Evolutionary conservation across 2,888 invertebrate species (phyloP).

Genomic region (Urechis unicinctus): DNA sequence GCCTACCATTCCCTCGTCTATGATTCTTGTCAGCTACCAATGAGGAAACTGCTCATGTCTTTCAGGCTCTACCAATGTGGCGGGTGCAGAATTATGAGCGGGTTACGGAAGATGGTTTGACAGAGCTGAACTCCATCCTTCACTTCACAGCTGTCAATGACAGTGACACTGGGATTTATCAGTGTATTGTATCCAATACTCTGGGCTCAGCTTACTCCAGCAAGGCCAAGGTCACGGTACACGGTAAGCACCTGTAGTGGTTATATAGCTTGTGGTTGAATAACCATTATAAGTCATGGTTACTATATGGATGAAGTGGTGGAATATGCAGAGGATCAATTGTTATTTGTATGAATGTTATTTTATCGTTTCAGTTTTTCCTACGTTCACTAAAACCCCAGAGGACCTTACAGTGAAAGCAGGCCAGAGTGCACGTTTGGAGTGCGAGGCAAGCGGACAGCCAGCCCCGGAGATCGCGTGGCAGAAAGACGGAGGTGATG

Average conservation of each 20-base stretch:
- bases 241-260: slow-evolving; percentile 57
- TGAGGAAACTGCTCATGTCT: no score
- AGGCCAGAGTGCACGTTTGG: slow-evolving; percentile 77
- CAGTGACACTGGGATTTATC: slow-evolving; percentile 79
- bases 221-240: slow-evolving; percentile 78
- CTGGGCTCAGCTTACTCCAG: slow-evolving; percentile 85
- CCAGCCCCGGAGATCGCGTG: slow-evolving; percentile 63
- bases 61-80: not conserved
- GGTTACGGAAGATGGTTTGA: slow-evolving; percentile 24
- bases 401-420: slow-evolving; percentile 73
- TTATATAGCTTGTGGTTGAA: not conserved
- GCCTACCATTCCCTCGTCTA: no score
- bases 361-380: slow-evolving; percentile 62
- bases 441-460: slow-evolving; percentile 84
- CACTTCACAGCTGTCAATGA: slow-evolving; percentile 71
- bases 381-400: slow-evolving; percentile 77
- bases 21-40: no score
- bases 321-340: not conserved
- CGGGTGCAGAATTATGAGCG: not conserved
- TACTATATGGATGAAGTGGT: not conserved
- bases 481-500: slow-evolving; percentile 53
- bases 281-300: not conserved
- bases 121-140: slow-evolving; percentile 61
- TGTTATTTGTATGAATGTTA: not conserved
- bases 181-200: slow-evolving; percentile 83